These are phyloP conservation scores for Hippocampus barbouri DNA, from an alignment of 2,113 vertebrate species.

Conservation along the genomic window DNA sequence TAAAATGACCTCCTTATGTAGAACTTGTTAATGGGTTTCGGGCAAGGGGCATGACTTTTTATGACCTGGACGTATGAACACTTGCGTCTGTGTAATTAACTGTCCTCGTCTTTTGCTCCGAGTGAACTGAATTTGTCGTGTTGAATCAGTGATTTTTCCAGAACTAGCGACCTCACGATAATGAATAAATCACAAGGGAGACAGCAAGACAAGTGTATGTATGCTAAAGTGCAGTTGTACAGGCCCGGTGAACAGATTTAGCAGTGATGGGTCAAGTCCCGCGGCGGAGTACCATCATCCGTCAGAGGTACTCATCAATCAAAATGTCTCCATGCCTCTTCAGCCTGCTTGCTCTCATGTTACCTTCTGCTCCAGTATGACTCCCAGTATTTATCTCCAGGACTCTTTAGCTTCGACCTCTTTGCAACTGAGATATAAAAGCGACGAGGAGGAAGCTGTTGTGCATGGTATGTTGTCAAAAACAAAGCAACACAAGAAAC, in stretches of 20 bases:
- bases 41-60: constrained; percentile 39
- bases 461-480: too few relatives aligned
- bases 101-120: constrained; percentile 23
- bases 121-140: constrained; percentile 5
- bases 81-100: constrained; percentile 51
- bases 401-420: background rate
- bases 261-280: constrained; percentile 29
- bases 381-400: constrained; percentile 13
- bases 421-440: background rate
- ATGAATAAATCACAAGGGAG: constrained; percentile 6
- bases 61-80: constrained; percentile 47
- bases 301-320: constrained; percentile 36
- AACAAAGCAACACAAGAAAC: too few relatives aligned
- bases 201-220: constrained; percentile 4
- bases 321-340: constrained; percentile 21
- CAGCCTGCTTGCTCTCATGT: constrained; percentile 23
- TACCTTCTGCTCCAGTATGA: constrained; percentile 16
- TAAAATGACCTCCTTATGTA: constrained; percentile 72
- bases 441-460: too few relatives aligned
- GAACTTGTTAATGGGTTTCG: constrained; percentile 55
- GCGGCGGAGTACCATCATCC: constrained; percentile 18
- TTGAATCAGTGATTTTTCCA: constrained; percentile 35
- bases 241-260: constrained; percentile 43
- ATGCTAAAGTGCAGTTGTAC: constrained; percentile 13
- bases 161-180: constrained; percentile 26